Conservation (phyloP, 2,888 invertebrate species). For the Philhelius pedissequus region DNA sequence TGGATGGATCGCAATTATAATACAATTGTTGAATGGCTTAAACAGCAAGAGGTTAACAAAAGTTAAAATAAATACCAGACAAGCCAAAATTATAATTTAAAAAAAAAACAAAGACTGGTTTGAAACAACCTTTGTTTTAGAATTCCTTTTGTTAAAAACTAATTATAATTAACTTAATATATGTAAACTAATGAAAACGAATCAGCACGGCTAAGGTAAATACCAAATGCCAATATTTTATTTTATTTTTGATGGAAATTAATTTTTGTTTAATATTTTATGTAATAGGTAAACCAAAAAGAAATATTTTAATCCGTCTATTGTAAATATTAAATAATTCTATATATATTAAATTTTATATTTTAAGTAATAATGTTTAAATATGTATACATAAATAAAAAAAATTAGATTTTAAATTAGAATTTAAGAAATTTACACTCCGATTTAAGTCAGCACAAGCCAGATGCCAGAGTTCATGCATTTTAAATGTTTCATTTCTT, state of each 20-base stretch:
- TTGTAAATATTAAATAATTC: conserved; percentile 53
- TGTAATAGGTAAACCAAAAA: not conserved
- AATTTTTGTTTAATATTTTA: conserved; percentile 14
- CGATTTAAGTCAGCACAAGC: conserved; percentile 55
- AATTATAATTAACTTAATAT: conserved; percentile 5
- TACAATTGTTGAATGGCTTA: conserved; percentile 87
- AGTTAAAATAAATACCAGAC: conserved; percentile 30
- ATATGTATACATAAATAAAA: not conserved
- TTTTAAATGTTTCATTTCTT: conserved; percentile 38
- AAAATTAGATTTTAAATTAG: conserved; percentile 30
- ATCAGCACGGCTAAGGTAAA: not conserved
- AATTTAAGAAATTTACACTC: conserved; percentile 30
- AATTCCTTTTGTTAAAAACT: conserved; percentile 31
- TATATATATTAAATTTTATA: conserved; percentile 1
- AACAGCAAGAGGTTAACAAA: conserved; percentile 61
- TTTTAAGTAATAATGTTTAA: conserved; percentile 38
- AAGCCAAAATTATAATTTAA: not conserved
- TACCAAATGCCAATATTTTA: conserved; percentile 25
- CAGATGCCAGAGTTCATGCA: conserved; percentile 55
- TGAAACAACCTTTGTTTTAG: conserved; percentile 43
- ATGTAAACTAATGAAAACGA: not conserved
- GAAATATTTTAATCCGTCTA: conserved; percentile 24
- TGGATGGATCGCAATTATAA: conserved; percentile 90
- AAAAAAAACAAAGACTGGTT: conserved; percentile 58
- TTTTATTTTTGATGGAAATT: conserved; percentile 13